phyloP scores from a whole-genome alignment of 2,888 invertebrate species.

The Drosophila emarginata region DNA sequence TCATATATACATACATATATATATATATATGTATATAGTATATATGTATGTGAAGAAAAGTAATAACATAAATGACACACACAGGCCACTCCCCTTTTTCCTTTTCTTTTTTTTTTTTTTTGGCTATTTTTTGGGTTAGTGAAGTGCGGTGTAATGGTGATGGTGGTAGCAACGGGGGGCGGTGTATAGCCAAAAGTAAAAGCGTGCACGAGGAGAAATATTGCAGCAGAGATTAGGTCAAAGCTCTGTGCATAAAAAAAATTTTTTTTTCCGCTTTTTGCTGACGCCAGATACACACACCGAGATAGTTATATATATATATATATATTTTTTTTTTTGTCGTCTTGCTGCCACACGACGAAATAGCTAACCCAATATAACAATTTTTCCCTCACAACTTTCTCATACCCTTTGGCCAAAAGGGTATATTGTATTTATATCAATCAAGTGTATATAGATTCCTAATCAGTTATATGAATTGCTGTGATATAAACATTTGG shows the following conservation, averaged over 20 bases:
- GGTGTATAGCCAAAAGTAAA: constrained; percentile 46
- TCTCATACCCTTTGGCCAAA: neutral
- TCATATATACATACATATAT: constrained; percentile 11
- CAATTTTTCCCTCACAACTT: constrained; percentile 22
- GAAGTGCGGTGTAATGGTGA: constrained; percentile 3
- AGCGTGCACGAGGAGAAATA: constrained; percentile 70
- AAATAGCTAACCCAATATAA: constrained; percentile 40
- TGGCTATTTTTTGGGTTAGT: constrained; percentile 37
- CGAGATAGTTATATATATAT: constrained; percentile 15
- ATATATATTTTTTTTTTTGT: neutral
- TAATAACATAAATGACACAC: constrained; percentile 66
- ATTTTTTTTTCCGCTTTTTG: constrained; percentile 44
- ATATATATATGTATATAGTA: constrained; percentile 20
- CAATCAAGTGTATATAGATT: no score
- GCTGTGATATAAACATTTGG: no score
- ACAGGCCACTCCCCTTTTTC: constrained; percentile 23
- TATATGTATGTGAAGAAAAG: constrained; percentile 49
- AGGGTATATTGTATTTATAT: neutral
- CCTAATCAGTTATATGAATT: no score
- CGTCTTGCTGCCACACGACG: constrained; percentile 19
- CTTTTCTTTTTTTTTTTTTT: neutral
- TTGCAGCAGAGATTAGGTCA: constrained; percentile 77
- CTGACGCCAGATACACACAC: constrained; percentile 48
- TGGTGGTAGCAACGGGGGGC: neutral
- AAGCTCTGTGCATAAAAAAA: constrained; percentile 76